phyloP scores from a whole-genome alignment of 2,888 invertebrate species.

The Ametastegia equiseti region DNA sequence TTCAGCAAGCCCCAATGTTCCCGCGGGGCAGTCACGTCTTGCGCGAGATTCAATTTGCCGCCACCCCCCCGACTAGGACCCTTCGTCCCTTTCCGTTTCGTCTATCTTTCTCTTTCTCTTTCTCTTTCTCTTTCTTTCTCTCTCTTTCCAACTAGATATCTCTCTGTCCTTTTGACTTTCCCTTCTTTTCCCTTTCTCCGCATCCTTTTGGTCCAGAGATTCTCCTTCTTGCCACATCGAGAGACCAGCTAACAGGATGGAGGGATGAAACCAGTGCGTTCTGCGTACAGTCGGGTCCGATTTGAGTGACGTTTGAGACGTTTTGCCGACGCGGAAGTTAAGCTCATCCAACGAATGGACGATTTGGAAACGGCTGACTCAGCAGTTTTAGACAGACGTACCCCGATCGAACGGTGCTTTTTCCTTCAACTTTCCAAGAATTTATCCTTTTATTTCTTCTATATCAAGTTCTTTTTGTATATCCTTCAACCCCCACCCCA shows the following conservation, averaged over 20 bases:
- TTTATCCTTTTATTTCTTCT: neutral
- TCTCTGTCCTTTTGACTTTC: conserved; percentile 9
- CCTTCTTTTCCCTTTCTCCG: conserved; percentile 10
- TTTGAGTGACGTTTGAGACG: conserved; percentile 46
- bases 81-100: conserved; percentile 36
- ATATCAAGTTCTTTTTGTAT: neutral
- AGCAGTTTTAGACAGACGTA: conserved; percentile 12
- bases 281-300: conserved; percentile 34
- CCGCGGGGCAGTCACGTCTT: conserved; percentile 72
- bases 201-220: conserved; percentile 2
- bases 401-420: neutral
- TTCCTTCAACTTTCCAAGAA: neutral
- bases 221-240: neutral
- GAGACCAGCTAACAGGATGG: conserved; percentile 47
- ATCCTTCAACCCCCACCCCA: no score
- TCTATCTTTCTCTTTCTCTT: no score
- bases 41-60: conserved; percentile 73
- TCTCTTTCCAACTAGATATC: no score
- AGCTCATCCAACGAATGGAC: conserved; percentile 34
- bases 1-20: conserved; percentile 67
- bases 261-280: conserved; percentile 9
- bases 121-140: conserved; percentile 1
- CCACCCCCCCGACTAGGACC: conserved; percentile 56
- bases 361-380: conserved; percentile 24
- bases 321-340: conserved; percentile 35